These are phyloP conservation scores for Microcebus murinus DNA, from an alignment of 2,113 vertebrate genomes.

Conservation along the genomic window DNA sequence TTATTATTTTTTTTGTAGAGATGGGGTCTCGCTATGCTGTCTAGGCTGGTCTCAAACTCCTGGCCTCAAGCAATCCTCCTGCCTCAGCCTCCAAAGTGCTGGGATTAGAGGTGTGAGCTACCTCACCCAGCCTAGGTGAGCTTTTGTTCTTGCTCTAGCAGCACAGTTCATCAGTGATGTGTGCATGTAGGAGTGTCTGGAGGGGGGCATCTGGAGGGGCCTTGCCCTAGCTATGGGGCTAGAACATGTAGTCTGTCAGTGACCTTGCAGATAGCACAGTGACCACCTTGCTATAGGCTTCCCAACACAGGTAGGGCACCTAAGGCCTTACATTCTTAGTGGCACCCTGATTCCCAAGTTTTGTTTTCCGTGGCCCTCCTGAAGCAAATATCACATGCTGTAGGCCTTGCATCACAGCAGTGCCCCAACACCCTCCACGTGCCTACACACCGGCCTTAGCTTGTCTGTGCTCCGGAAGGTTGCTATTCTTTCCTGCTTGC, in stretches of 20 bases:
- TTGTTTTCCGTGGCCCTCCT: neutral
- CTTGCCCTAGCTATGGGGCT: neutral
- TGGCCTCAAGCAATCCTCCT: no score
- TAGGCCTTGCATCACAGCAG: neutral
- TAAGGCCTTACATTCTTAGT: neutral
- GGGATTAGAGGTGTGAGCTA: no score
- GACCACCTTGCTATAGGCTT: neutral
- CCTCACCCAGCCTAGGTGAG: no score
- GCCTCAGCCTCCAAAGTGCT: no score
- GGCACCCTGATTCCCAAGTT: neutral
- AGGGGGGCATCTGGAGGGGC: neutral
- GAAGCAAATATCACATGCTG: neutral
- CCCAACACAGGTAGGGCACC: neutral
- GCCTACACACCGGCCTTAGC: neutral
- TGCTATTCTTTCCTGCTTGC: neutral
- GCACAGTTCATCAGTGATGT: neutral
- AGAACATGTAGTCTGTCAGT: neutral
- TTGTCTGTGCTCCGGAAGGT: neutral
- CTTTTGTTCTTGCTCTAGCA: neutral
- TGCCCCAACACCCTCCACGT: neutral
- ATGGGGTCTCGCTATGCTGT: no score
- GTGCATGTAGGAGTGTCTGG: neutral
- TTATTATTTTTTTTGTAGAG: no score
- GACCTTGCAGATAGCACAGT: neutral
- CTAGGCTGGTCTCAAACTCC: no score